A percentile compares a stretch with the other conserved stretches of the same genome.
phyloP scores from a whole-genome alignment of 2,888 invertebrate species.

The Eilema caniola region DNA sequence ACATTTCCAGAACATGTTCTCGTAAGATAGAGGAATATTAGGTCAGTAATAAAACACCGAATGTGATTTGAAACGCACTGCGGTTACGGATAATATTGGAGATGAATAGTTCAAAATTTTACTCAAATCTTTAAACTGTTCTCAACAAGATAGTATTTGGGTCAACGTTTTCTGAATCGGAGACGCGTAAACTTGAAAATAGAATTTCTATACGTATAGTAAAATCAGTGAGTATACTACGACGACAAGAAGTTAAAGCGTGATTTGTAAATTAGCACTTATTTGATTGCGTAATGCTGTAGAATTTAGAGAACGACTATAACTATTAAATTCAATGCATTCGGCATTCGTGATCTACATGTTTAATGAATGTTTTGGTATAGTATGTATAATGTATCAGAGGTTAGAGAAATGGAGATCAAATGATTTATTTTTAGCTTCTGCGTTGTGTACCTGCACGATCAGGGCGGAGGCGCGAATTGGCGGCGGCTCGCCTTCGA shows the following conservation, averaged over 20 bases:
- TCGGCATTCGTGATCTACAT: conserved; percentile 3
- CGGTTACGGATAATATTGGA: conserved; percentile 21
- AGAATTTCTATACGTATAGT: conserved; percentile 70
- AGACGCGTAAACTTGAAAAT: conserved; percentile 82
- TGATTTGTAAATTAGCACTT: conserved; percentile 38
- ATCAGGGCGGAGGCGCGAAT: conserved; percentile 56
- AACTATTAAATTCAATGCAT: conserved; percentile 25
- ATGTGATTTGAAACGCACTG: conserved; percentile 21
- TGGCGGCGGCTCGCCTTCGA: conserved; percentile 61
- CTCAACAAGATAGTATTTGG: conserved; percentile 73
- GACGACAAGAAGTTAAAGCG: conserved; percentile 61
- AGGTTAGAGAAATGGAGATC: conserved; percentile 25
- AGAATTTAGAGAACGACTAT: conserved; percentile 22
- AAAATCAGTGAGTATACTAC: conserved; percentile 45
- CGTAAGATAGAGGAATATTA: conserved; percentile 8
- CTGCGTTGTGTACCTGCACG: conserved; percentile 64
- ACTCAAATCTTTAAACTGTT: conserved; percentile 64
- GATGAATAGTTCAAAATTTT: conserved; percentile 57
- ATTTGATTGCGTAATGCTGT: conserved; percentile 17
- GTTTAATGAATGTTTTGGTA: conserved; percentile 33
- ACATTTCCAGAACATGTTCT: conserved; percentile 10
- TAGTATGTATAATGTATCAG: conserved; percentile 46
- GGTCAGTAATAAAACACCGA: conserved; percentile 23
- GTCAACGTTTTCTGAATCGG: conserved; percentile 73
- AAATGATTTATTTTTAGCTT: conserved; percentile 57